Evolutionary conservation across 2,113 vertebrate genomes (phyloP).

Genomic region (Pipra filicauda): DNA sequence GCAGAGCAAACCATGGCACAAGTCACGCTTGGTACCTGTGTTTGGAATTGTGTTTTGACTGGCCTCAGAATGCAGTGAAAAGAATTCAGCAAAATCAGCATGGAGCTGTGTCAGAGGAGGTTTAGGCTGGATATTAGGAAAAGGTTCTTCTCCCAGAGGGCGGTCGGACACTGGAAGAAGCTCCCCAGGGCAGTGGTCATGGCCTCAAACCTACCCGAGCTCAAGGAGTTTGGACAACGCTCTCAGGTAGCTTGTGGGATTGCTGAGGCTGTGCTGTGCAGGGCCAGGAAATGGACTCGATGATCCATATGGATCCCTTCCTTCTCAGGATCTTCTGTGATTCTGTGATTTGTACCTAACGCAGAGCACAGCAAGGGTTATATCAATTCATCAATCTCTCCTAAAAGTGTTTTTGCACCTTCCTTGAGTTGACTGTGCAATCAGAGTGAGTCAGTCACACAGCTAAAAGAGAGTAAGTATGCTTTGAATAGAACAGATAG

Average conservation of each 20-base stretch:
- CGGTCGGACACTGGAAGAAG: neutral
- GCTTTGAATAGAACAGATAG: neutral
- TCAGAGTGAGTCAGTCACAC: neutral
- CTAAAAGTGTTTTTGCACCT: rapidly evolving
- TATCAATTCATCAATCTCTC: neutral
- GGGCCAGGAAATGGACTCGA: neutral
- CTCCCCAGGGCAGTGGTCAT: neutral
- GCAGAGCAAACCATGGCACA: neutral
- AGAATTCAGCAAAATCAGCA: neutral
- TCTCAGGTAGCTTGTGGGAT: neutral
- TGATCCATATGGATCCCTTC: neutral
- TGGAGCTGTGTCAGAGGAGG: neutral
- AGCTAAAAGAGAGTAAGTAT: neutral
- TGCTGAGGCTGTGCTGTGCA: neutral
- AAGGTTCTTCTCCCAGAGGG: neutral
- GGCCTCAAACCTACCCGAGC: neutral
- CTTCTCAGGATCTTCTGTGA: neutral
- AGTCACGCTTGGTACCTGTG: neutral
- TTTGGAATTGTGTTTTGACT: neutral
- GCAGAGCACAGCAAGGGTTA: neutral
- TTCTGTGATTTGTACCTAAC: neutral
- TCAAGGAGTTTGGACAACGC: neutral
- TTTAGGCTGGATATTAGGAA: neutral
- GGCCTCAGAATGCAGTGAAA: neutral
- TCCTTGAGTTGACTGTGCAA: neutral